Base-by-base conservation (phyloP, 2,113 vertebrate genomes). In the Oriolus oriolus region DNA sequence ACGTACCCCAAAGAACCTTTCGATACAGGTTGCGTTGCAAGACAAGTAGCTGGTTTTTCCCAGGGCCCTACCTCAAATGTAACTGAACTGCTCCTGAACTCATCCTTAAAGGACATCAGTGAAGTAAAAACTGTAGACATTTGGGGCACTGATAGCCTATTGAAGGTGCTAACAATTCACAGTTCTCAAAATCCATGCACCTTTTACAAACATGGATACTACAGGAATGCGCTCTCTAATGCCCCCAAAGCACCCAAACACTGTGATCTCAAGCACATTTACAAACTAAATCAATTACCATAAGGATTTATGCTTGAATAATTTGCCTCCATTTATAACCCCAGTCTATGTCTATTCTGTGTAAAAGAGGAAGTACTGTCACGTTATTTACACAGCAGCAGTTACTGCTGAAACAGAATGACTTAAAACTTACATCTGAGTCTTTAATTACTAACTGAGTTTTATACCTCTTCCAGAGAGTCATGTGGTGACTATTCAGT, bases 231-330 rank as follows among this genome's bases (percentile, higher is more conserved):
- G 33, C 5, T 63, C 39, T 60, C 16, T 31, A 78, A 84, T 61
- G 49, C 47, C 44, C 20, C 7, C 2, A n/a, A 81, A n/a, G 10
- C 30, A 57, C 41, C 20, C 20, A 54, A 74, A 59, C 30, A 8
- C 8, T 21, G 26, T n/a, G 61, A 91, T 16, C 66, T 65, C 41
- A 26, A 64, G 33, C 22, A 94, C 53, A 73, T 41, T 79, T 54
- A 81, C 27, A 92, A 66, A 54, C 68, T 2, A 84, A 71, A 52
- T 57, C 1, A 93, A 57, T 76, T 84, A 82, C 69, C 41, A 50
- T 41, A 73, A 91, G 78, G 75, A 93, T 90, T 91, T 94, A 57
- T 73, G 82, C 89, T 83, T 85, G 50, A 97, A 83, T 88, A 84
- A 83, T 59, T 84, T 85, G 20, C 24, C 35, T 76, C 70, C 26